Evolutionary conservation across 2,113 vertebrate genomes (phyloP).

Genomic region (Willisornis vidua): DNA sequence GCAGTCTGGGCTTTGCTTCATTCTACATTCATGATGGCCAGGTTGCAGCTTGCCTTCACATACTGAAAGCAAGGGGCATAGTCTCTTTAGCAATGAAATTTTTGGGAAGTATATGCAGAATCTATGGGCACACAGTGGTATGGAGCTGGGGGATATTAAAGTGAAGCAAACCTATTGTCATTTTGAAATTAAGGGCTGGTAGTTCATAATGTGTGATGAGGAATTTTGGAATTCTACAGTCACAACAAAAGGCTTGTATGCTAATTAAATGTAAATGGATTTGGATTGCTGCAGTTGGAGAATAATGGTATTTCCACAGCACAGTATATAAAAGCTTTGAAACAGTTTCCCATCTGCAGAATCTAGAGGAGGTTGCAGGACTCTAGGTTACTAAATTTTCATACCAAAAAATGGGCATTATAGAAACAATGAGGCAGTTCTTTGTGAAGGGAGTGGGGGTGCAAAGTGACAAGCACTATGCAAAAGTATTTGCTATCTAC

Average conservation of each 20-base stretch:
- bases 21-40: neutral
- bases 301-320: neutral
- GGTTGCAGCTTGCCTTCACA: neutral
- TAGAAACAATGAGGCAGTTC: constrained; percentile 4
- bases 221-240: neutral
- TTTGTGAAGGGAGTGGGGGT: neutral
- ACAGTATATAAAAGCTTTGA: neutral
- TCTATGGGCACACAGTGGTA: neutral
- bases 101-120: neutral
- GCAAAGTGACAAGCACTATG: neutral
- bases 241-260: neutral
- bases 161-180: neutral
- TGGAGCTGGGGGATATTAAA: neutral
- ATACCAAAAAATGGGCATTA: constrained; percentile 60
- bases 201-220: neutral
- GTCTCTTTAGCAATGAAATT: neutral
- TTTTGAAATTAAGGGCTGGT: neutral
- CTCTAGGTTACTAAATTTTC: constrained; percentile 62
- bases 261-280: constrained; percentile 53
- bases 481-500: neutral
- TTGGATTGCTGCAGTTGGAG: constrained; percentile 38
- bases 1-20: neutral
- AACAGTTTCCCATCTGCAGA: constrained; percentile 73
- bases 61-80: neutral
- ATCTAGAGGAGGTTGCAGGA: constrained; percentile 60